Base-by-base conservation (phyloP, 2,113 vertebrate species). In the Calyptomena viridis region DNA sequence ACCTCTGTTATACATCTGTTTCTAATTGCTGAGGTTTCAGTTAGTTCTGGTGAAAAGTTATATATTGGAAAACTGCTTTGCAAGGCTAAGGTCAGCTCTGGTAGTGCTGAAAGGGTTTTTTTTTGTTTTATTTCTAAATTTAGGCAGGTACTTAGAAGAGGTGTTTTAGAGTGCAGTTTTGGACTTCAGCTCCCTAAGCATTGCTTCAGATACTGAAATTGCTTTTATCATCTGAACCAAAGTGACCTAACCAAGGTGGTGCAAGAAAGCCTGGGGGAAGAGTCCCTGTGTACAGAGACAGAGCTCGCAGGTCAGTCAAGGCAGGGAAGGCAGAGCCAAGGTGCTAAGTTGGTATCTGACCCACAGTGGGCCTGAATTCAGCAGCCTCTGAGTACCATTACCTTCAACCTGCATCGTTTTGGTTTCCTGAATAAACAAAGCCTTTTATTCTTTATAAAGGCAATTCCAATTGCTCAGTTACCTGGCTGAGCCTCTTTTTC, bases 201-300 rank as follows among this genome's bases (percentile, higher is more conserved):
- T n/a, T 74, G 27, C 28, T 72, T 79, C 44, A 79, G 40, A 72
- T 19, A 11, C 35, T 47, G 62, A 76, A 59, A 79, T 37, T 59
- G 39, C 44, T 83, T 85, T 83, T 72, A 39, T 72, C 37, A 64
- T 76, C 56, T 90, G 74, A 78, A 93, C 39, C 25, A 30, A 37
- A 31, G 14, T 40, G 53, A 69, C 40, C 20, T 25, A 13, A 20
- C 3, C 13, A 37, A 46, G 22, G 25, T 27, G 13, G 13, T 21
- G 37, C 8, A 47, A 28, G 62, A 52, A 40, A 59, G 8, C 31
- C 20, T 2, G 1, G 20, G n/a, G 50, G 9, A 52, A 8, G 39
- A n/a, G 42, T 24, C 28, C 5, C 4, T 13, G 9, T 20, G 59
- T 33, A 5, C 1, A 0, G 25, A 21, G 37, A 3, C 4, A 4